phyloP scores from a whole-genome alignment of 2,888 invertebrate genomes.

The Heliconius hortense region DNA sequence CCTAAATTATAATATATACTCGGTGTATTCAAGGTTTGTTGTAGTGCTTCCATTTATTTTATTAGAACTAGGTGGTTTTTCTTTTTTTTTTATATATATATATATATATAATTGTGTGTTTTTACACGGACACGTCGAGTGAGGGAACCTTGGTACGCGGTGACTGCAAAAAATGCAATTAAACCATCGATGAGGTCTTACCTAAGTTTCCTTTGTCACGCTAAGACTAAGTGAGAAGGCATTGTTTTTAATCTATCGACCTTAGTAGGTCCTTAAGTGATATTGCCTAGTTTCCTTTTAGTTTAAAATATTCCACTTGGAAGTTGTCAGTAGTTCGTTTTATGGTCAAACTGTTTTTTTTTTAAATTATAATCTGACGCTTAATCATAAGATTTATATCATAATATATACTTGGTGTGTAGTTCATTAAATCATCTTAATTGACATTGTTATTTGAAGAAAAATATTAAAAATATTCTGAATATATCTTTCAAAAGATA shows the following conservation, averaged over 20 bases:
- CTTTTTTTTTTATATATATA: too few species aligned
- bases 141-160: conserved; percentile 75
- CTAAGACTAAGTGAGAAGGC: conserved; percentile 55
- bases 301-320: conserved; percentile 46
- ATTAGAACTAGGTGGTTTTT: conserved; percentile 4
- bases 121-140: conserved; percentile 58
- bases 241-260: conserved; percentile 77
- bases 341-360: conserved; percentile 25
- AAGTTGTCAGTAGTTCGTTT: conserved; percentile 30
- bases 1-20: conserved; percentile 52
- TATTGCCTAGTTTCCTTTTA: conserved; percentile 52
- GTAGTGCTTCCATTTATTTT: conserved; percentile 56
- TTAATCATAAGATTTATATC: not conserved
- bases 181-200: conserved; percentile 67
- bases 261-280: conserved; percentile 58
- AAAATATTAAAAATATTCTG: not conserved
- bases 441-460: not conserved
- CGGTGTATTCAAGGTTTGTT: conserved; percentile 65
- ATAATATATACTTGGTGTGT: not conserved
- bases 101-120: not conserved
- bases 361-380: not conserved
- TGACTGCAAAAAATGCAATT: conserved; percentile 78
- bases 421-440: not conserved
- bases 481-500: not conserved
- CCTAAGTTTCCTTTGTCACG: conserved; percentile 78